Evolutionary conservation across 1,140 invertebrate genomes (phyloP), one percentile per base, ranked within the genome.

Genomic region (Drosophila pandora): DNA sequence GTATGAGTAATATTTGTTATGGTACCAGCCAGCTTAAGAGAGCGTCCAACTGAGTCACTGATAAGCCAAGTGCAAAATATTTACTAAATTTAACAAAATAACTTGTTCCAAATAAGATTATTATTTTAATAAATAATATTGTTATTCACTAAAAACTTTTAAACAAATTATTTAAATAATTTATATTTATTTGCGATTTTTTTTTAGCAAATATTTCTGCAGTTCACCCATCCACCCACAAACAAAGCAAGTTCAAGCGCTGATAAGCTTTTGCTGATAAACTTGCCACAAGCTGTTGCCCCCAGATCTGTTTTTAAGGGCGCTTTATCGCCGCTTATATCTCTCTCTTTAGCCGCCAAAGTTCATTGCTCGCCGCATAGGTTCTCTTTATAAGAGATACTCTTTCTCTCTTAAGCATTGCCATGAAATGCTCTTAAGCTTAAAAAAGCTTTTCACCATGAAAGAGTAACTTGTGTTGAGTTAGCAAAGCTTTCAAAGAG

Each of bases 391-490:
- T 0, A 70, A 28, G 25, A 32, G 17, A 17, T 17, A 17, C 17
- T 17, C 21, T 1, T 32, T 13, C 28, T 60, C 57, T 48, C 52
- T 68, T 67, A 49, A 25, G 23, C 23, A 3, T 2, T 30, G 6
- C 22, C 48, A 12, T 1, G 17, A 45, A 7, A 9, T 22, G 7
- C 79, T 83, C 77, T 70, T 48, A 8, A 17, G 8, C 53, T 41
- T 28, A 2, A 0, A 0, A 2, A 7, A 83, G 87, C 87, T 90
- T 90, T 77, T 69, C 82, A 90, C 84, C 87, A 90, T 71, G 54
- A 41, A 50, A 55, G 69, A 74, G 69, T 5, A 13, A 0, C 6
- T 23, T 28, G 45, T 88, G 76, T 72, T 76, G 71, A 88, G 45
- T 82, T 67, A 4, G 4, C 2, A 49, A 55, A 84, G 73, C 79